Conservation (phyloP, 2,113 vertebrate genomes). For the human (Homo sapiens) region DNA sequence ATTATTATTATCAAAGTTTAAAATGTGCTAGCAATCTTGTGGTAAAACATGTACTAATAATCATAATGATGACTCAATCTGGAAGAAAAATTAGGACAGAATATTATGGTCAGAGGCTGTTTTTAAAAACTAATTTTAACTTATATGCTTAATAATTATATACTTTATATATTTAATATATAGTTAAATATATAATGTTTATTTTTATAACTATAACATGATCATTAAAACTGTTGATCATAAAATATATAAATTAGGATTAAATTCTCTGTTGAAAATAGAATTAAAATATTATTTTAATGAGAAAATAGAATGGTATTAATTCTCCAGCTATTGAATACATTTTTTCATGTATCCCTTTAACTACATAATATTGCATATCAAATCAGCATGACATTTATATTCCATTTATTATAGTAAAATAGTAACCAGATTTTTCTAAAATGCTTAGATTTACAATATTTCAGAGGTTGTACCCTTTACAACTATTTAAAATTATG, state of each 20-base stretch:
- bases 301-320: not conserved
- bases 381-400: not conserved
- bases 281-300: not conserved
- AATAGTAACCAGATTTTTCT: not conserved
- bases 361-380: not conserved
- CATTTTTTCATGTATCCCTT: not conserved
- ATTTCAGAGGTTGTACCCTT: not conserved
- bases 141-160: not conserved
- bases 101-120: not conserved
- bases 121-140: not conserved
- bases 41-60: not conserved
- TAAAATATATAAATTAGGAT: not conserved
- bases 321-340: not conserved
- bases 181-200: not conserved
- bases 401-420: not conserved
- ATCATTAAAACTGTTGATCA: not conserved
- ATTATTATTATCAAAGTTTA: not conserved
- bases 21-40: not conserved
- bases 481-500: not conserved
- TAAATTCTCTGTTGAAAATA: not conserved
- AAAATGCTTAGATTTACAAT: not conserved
- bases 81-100: not conserved
- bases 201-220: not conserved
- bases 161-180: not conserved
- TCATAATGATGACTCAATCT: not conserved